Evolutionary conservation across 1,140 invertebrate genomes (phyloP).

Genomic region (Zaprionus ghesquierei): DNA sequence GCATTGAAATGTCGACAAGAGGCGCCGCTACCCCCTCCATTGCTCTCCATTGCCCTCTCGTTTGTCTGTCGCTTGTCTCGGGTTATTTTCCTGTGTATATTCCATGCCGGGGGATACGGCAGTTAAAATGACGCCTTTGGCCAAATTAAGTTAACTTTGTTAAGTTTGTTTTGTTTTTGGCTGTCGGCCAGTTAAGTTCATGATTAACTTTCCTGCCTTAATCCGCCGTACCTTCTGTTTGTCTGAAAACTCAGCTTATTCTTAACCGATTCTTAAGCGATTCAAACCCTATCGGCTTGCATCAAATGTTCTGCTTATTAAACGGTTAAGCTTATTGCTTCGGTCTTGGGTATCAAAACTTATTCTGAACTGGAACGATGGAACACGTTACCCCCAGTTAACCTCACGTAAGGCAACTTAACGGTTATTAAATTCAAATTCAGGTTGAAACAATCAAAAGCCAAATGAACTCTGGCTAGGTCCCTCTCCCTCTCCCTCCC

Average conservation of each 20-base stretch:
- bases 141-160: constrained; percentile 43
- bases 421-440: constrained; percentile 4
- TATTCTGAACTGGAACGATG: too few species aligned
- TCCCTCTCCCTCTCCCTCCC: background rate
- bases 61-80: background rate
- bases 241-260: background rate
- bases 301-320: too few species aligned
- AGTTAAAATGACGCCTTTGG: constrained; percentile 42
- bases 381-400: background rate
- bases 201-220: constrained; percentile 28
- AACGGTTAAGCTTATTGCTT: too few species aligned
- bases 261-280: background rate
- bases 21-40: background rate
- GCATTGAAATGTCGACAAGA: constrained; percentile 52
- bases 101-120: background rate
- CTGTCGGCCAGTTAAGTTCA: constrained; percentile 26
- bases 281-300: too few species aligned
- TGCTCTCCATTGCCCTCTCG: background rate
- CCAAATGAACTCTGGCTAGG: background rate
- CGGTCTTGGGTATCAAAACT: too few species aligned
- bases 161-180: constrained; percentile 39
- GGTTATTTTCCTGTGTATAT: constrained; percentile 7
- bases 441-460: background rate
- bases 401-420: background rate
- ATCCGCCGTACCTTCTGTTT: too few species aligned